Percentiles rank a stretch among this genome's conserved stretches.
Evolutionary conservation across 2,888 invertebrate genomes (phyloP).

Genomic region (Cabera pusaria): DNA sequence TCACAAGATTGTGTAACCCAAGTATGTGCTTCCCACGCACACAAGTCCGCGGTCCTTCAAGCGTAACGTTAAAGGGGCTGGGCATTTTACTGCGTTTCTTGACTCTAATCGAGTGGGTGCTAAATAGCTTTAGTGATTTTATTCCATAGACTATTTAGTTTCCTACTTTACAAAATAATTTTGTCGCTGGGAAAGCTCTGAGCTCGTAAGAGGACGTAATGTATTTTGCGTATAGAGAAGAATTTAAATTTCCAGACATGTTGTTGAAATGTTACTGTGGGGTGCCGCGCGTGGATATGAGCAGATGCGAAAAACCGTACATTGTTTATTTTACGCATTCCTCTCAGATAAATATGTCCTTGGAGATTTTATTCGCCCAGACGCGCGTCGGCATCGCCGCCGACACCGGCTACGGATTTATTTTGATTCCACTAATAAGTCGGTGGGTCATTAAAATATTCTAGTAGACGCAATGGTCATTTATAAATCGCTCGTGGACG

Average conservation of each 20-base stretch:
- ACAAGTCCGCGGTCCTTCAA: constrained; percentile 59
- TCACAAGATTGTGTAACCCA: constrained; percentile 74
- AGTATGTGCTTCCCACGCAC: constrained; percentile 81
- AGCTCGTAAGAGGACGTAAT: constrained; percentile 16
- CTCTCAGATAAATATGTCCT: constrained; percentile 79
- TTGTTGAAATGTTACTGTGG: constrained; percentile 41
- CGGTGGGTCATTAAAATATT: constrained; percentile 33
- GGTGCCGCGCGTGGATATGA: constrained; percentile 56
- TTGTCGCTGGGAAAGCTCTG: constrained; percentile 14
- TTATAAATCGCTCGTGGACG: constrained; percentile 29
- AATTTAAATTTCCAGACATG: constrained; percentile 23
- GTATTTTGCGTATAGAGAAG: constrained; percentile 7
- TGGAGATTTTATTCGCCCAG: constrained; percentile 67
- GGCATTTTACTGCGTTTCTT: constrained; percentile 68
- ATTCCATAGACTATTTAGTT: constrained; percentile 35
- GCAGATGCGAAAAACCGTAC: constrained; percentile 59
- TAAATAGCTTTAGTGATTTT: constrained; percentile 46
- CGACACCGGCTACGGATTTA: constrained; percentile 47
- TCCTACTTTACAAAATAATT: constrained; percentile 25
- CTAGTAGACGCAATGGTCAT: constrained; percentile 29
- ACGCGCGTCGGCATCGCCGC: constrained; percentile 48
- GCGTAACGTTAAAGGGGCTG: constrained; percentile 76
- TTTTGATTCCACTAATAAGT: constrained; percentile 52
- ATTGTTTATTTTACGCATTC: constrained; percentile 78
- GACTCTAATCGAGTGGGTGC: constrained; percentile 57